These are phyloP conservation scores for Sarcophaga carnaria DNA, from an alignment of 2,888 invertebrate genomes.

Conservation along the genomic window DNA sequence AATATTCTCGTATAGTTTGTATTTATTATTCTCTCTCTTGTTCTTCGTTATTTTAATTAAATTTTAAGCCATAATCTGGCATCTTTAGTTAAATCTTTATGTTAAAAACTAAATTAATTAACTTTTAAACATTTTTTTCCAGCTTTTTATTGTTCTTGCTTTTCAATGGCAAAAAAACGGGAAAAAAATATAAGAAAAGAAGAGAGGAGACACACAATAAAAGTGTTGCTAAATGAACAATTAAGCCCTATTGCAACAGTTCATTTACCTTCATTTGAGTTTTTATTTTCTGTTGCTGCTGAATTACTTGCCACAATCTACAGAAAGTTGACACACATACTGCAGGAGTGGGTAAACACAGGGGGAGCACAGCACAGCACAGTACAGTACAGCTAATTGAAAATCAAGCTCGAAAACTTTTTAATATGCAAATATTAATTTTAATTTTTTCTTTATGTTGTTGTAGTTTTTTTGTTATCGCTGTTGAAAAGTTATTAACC, in stretches of 20 bases:
- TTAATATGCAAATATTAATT: constrained; percentile 72
- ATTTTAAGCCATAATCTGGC: too few relatives aligned
- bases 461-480: constrained; percentile 36
- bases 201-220: too few relatives aligned
- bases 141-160: too few relatives aligned
- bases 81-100: too few relatives aligned
- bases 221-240: constrained; percentile 18
- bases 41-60: too few relatives aligned
- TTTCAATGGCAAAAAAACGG: too few relatives aligned
- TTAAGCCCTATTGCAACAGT: constrained; percentile 43
- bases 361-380: neutral
- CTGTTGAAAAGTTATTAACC: constrained; percentile 64
- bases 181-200: too few relatives aligned
- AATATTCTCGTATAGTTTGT: too few relatives aligned
- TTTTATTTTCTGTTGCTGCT: neutral
- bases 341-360: neutral
- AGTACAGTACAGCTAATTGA: constrained; percentile 52
- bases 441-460: constrained; percentile 31
- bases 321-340: neutral
- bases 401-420: constrained; percentile 64
- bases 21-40: too few relatives aligned
- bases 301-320: neutral
- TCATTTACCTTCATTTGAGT: constrained; percentile 61
- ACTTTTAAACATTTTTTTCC: too few relatives aligned
- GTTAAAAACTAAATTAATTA: too few relatives aligned